A percentile compares a stretch with the other conserved stretches of the same genome.
phyloP scores from a whole-genome alignment of 2,113 vertebrate species.

The Notothenia rossii region DNA sequence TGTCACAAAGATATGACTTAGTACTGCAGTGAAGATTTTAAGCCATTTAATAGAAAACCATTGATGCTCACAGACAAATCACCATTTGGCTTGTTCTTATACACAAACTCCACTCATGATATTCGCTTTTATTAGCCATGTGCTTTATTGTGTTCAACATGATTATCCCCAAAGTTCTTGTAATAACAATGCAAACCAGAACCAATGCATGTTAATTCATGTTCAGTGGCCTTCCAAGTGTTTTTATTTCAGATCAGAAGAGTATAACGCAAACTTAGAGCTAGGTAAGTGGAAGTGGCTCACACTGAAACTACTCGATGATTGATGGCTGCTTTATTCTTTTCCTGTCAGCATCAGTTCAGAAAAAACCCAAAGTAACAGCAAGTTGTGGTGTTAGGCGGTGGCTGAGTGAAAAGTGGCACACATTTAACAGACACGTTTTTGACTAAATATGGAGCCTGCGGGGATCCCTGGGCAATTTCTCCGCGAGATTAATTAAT shows the following conservation, averaged over 20 bases:
- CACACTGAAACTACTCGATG: background rate
- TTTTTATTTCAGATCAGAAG: background rate
- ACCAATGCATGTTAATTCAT: background rate
- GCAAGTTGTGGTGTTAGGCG: background rate
- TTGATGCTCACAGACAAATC: background rate
- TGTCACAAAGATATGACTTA: background rate
- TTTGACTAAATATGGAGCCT: background rate
- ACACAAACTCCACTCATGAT: background rate
- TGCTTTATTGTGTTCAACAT: background rate
- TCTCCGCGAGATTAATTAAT: conserved; percentile 34
- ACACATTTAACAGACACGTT: background rate
- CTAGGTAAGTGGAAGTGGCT: background rate
- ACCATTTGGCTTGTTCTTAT: background rate
- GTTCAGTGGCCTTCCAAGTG: background rate
- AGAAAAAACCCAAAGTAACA: background rate
- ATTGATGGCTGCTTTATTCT: background rate
- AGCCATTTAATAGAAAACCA: background rate
- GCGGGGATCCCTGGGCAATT: conserved; percentile 10
- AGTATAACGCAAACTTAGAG: background rate
- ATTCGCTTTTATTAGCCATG: background rate
- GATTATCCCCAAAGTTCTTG: background rate
- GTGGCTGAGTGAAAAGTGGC: background rate
- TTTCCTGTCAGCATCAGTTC: background rate
- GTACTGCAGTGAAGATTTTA: no score
- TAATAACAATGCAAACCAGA: no score